Base-by-base conservation (phyloP, 2,888 invertebrate species). In the Perithous albicinctus region DNA sequence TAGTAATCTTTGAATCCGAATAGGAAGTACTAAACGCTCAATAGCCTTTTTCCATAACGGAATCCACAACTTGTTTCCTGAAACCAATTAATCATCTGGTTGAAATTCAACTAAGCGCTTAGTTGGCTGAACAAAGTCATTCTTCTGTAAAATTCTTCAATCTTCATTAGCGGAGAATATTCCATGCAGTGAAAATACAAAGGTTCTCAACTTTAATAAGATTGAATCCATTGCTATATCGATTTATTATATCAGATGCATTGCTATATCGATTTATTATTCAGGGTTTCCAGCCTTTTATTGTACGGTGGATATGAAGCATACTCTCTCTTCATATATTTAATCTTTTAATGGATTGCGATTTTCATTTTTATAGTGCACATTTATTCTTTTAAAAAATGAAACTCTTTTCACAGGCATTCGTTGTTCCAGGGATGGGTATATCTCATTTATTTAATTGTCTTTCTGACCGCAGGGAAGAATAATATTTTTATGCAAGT, bases 151-250 rank as follows among this genome's bases (percentile, higher is more conserved):
- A 12, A 6, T 73, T 69, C 51, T 48, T 38, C 38, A 29, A 15
- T 48, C 63, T 23, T 6, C 72, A 32, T 32, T 26, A 6, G 1
- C 2, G 43, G 48, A 12, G 32, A 26, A 38, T 12, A n/a, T 4
- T 35, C n/a, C 10, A 15, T 12, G 46, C 23, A 8, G 1, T 12
- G 54, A 56, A 35, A 29, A 63, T 23, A 18, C 54, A 51, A 46
- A n/a, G 35, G 32, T 29, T 7, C n/a, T 35, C 38, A 46, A 76
- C 35, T 46, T 59, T 59, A 48, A 67, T 59, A 20, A 46, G 35
- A 59, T 59, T 48, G 56, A 66, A 59, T 26, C 35, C 59, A 12
- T 26, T 59, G 56, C n/a, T n/a, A 41, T 26, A 67, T 67, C 66
- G 67, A 59, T 67, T 46, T 35, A 48, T 46, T 38, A 26, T 26